Evolutionary conservation across 1,140 invertebrate species (phyloP).

Genomic region (Metaphire vulgaris): DNA sequence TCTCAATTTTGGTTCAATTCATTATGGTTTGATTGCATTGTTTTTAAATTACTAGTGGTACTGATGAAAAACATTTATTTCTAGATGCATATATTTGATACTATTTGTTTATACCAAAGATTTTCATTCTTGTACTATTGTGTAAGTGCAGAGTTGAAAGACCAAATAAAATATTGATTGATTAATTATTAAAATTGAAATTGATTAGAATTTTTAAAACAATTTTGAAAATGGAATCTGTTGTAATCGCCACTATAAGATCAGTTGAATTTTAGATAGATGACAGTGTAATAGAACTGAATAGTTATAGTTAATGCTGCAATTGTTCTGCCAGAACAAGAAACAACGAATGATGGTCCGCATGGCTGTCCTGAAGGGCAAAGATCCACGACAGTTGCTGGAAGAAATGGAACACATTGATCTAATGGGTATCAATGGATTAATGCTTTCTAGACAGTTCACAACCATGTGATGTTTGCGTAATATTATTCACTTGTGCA

Average conservation of each 20-base stretch:
- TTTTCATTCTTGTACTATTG: neutral
- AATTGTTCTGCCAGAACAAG: conserved; percentile 64
- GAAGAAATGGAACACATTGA: conserved; percentile 96
- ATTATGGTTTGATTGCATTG: too few species aligned
- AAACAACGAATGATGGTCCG: conserved; percentile 89
- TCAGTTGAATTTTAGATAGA: neutral
- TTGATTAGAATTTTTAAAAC: too few species aligned
- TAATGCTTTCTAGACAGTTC: conserved; percentile 1
- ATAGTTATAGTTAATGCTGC: conserved; percentile 8
- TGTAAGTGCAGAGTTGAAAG: neutral
- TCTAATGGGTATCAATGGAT: conserved; percentile 73
- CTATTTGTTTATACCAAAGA: neutral
- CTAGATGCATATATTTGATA: neutral
- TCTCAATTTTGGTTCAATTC: too few species aligned
- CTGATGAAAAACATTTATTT: neutral
- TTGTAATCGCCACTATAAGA: neutral
- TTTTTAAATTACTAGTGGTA: neutral
- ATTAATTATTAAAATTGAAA: too few species aligned
- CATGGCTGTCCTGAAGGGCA: conserved; percentile 93
- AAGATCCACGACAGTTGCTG: conserved; percentile 88
- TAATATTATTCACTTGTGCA: too few species aligned
- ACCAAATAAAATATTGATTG: neutral
- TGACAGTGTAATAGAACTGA: neutral
- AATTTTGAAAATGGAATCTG: too few species aligned
- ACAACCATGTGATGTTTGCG: too few species aligned